phyloP scores from a whole-genome alignment of 2,113 vertebrate species.

The Myrmophylax atrothorax region DNA sequence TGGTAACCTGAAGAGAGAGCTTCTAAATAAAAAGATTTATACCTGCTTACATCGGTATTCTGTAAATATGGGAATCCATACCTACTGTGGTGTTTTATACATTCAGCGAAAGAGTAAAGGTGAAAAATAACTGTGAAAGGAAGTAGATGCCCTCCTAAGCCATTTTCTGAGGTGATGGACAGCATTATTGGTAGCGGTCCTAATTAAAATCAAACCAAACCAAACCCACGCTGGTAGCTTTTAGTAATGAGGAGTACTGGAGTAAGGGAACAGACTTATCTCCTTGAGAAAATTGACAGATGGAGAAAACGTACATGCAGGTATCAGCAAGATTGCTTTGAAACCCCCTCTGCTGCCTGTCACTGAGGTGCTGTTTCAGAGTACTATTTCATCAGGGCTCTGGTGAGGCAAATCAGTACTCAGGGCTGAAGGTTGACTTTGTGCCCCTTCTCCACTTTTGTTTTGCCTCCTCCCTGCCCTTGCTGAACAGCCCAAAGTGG shows the following conservation, averaged over 20 bases:
- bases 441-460: not conserved
- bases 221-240: not conserved
- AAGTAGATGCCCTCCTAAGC: constrained; percentile 19
- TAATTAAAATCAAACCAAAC: constrained; percentile 50
- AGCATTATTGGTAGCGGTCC: constrained; percentile 20
- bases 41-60: not conserved
- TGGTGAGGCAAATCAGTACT: not conserved
- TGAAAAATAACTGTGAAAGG: constrained; percentile 22
- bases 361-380: not conserved
- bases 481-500: not conserved
- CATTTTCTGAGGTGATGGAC: constrained; percentile 17
- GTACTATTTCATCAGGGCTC: not conserved
- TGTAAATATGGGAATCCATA: constrained; percentile 23
- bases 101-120: not conserved
- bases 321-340: constrained; percentile 32
- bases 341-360: not conserved
- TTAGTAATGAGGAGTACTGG: not conserved
- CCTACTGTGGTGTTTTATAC: constrained; percentile 14
- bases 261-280: constrained; percentile 3
- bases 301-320: constrained; percentile 10
- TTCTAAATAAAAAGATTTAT: constrained; percentile 11
- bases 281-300: constrained; percentile 33
- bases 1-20: not conserved
- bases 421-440: not conserved
- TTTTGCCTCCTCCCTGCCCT: not conserved